Base-by-base conservation (phyloP, 2,113 vertebrate genomes). In the Pholis gunnellus region DNA sequence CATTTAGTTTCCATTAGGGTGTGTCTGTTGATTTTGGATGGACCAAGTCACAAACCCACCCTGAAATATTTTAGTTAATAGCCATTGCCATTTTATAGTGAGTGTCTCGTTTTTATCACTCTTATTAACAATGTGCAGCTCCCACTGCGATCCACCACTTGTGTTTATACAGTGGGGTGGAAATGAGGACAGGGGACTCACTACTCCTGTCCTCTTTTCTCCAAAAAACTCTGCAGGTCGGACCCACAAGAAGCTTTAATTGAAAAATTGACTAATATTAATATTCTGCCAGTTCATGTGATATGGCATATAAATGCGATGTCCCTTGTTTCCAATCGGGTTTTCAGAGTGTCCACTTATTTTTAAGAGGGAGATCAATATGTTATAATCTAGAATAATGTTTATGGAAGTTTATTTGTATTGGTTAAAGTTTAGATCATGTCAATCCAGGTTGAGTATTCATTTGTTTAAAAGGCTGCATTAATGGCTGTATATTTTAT, bases 101-200 rank as follows among this genome's bases (percentile, higher is more conserved):
- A 67, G 46, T 50, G 59, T 75, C 44, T 71, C 5, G 27, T 78
- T 79, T 83, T 78, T 60, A 40, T 64, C 5, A 34, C 31, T 34
- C 31, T 3, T 34, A 31, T 31, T 31, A 59, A 40, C n/a, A 72
- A 36, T 70, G 52, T 83, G 46, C 74, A 67, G 75, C 48, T 76
- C 42, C 66, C 48, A 48, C 75, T 77, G 75, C 9, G 60, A 87
- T 60, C 64, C 70, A 74, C 59, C 63, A 54, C 75, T 83, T 81
- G 82, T 91, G 89, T 90, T 91, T 90, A 90, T 81, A 89, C 75
- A 87, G 83, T 48, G 61, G 80, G 84, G 81, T 86, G 79, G 75
- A 84, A 72, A 81, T 86, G 77, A 83, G 86, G 66, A 22, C 54
- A 57, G 81, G 38, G 79, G 70, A 60, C 59, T 72, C 44, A 34